Percentiles rank a stretch among this genome's conserved stretches.
Conservation (phyloP, 2,888 invertebrate genomes). For the Eilema griseolum region DNA sequence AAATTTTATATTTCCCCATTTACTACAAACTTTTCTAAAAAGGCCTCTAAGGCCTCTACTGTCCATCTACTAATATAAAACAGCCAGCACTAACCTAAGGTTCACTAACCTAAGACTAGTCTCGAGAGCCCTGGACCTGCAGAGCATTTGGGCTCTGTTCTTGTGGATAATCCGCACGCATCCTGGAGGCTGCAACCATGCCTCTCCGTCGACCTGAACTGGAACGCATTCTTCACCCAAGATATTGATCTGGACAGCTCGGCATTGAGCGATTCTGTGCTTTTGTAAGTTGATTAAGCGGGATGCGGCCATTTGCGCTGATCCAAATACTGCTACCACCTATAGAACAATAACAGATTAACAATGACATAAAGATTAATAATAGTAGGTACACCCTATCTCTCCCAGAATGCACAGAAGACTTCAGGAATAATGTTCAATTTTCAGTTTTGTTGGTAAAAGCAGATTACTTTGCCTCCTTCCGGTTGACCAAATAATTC, state of each 20-base stretch:
- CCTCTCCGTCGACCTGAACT: conserved; percentile 97
- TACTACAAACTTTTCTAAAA: not conserved
- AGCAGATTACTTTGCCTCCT: too few relatives aligned
- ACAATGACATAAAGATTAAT: not conserved
- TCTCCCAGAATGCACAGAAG: not conserved
- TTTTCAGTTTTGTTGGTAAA: not conserved
- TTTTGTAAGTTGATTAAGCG: conserved; percentile 97
- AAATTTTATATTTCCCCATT: not conserved
- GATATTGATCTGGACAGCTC: conserved; percentile 98
- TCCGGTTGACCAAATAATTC: not conserved
- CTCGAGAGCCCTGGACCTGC: conserved; percentile 95
- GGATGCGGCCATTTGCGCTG: conserved; percentile 99
- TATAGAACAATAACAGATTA: conserved; percentile 35
- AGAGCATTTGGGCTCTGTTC: conserved; percentile 98
- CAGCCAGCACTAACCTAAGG: conserved; percentile 49
- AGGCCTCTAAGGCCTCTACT: conserved; percentile 33
- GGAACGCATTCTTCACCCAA: conserved; percentile 97
- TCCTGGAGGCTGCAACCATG: conserved; percentile 99
- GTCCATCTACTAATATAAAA: conserved; percentile 31
- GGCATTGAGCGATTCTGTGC: conserved; percentile 98
- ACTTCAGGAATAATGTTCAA: not conserved
- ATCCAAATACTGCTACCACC: conserved; percentile 97
- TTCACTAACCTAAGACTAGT: conserved; percentile 90
- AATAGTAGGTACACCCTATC: not conserved
- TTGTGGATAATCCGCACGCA: conserved; percentile 98